phyloP scores from a whole-genome alignment of 1,140 invertebrate genomes.

The Hyles euphorbiae region DNA sequence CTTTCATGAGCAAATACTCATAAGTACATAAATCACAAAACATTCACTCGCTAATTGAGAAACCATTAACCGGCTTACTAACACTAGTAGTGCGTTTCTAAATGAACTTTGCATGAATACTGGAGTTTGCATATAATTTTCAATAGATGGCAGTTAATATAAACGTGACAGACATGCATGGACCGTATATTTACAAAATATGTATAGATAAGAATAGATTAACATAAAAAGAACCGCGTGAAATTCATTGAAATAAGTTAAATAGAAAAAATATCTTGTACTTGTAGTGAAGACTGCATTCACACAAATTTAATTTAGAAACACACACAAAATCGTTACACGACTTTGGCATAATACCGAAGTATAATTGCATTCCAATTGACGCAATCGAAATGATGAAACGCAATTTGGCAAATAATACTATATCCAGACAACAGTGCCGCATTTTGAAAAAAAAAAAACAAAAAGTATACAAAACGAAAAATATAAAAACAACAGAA shows the following conservation, averaged over 20 bases:
- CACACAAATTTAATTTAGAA: not conserved
- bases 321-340: constrained; percentile 9
- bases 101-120: too few relatives aligned
- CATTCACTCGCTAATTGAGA: constrained; percentile 21
- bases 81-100: constrained; percentile 1
- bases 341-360: constrained; percentile 13
- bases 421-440: constrained; percentile 17
- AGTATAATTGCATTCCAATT: not conserved
- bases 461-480: constrained; percentile 23
- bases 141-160: too few relatives aligned
- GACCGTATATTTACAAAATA: too few relatives aligned
- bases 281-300: too few relatives aligned
- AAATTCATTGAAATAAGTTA: too few relatives aligned
- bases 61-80: not conserved
- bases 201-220: too few relatives aligned
- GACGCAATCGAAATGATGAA: constrained; percentile 23
- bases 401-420: constrained; percentile 40
- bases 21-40: constrained; percentile 64
- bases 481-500: constrained; percentile 34
- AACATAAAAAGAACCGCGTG: too few relatives aligned
- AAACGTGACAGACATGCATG: too few relatives aligned
- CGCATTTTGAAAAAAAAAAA: constrained; percentile 17
- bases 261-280: too few relatives aligned
- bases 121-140: too few relatives aligned
- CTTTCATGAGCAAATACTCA: constrained; percentile 46